Conservation (phyloP, 2,797 vertebrate species). For the Erethizon dorsatum region DNA sequence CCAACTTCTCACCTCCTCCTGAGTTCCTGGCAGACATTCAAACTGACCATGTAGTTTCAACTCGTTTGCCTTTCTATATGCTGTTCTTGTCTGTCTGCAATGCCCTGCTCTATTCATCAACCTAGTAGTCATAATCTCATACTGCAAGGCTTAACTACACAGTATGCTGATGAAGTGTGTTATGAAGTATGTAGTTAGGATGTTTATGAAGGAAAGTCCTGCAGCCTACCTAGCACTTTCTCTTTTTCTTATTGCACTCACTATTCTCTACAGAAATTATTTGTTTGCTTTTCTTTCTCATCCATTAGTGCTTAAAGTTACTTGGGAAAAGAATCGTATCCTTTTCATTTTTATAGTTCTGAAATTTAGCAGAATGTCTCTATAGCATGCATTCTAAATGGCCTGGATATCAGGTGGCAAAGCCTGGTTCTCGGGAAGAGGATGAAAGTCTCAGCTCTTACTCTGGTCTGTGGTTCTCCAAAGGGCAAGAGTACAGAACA, state of each 20-base stretch:
- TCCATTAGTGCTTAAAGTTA: not conserved
- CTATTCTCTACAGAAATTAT: not conserved
- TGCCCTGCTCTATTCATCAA: not conserved
- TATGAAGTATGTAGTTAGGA: not conserved
- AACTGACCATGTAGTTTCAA: not conserved
- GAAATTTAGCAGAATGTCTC: not conserved
- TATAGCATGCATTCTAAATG: not conserved
- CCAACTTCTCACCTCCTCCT: not conserved
- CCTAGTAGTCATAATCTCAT: not conserved
- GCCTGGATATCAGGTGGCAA: not conserved
- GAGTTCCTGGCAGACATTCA: not conserved
- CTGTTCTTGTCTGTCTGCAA: not conserved
- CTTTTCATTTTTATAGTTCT: conserved; percentile 1
- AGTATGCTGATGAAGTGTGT: not conserved
- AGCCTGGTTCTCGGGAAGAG: not conserved
- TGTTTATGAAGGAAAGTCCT: not conserved
- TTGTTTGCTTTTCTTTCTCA: not conserved
- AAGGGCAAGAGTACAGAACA: not conserved
- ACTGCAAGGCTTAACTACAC: no score
- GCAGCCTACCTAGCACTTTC: not conserved
- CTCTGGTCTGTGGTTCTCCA: not conserved
- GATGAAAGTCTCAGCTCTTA: not conserved
- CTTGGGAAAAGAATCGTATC: not conserved
- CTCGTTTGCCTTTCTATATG: not conserved
- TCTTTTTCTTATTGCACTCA: not conserved